Base-by-base conservation (phyloP, 2,113 vertebrate species). In the Daphoenositta chrysoptera region DNA sequence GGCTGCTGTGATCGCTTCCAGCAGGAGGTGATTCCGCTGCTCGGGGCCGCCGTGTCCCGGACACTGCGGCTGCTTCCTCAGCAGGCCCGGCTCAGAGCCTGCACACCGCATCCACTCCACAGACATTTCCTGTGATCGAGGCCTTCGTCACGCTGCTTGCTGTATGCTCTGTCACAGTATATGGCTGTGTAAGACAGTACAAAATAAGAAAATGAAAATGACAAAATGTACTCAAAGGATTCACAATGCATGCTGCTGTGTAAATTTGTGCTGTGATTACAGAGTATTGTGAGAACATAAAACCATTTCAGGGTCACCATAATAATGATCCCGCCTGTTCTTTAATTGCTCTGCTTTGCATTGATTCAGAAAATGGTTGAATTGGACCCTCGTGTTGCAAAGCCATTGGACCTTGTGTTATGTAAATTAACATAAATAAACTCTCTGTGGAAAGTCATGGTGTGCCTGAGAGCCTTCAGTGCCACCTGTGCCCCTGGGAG, bases 361-460 rank as follows among this genome's bases (percentile, higher is more conserved):
- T 6, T 51, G 26, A 30, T 58, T 60, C 31, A 54, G 50, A 69
- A 77, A 45, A 28, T 23, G 20, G 7, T 50, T 56, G 45, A 79
- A 65, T 13, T 79, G 44, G 66, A 72, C 17, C 10, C 37, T 76
- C 0, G 0, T 28, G n/a, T n/a, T 60, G 21, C 30, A 81, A 73
- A 80, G 39, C 7, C 76, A 27, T 18, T 26, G 50, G 14, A 47
- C 9, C 44, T 50, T 31, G 20, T 54, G 20, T 51, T 56, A 39
- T 28, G n/a, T n/a, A n/a, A n/a, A 78, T 21, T 27, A 66, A 47
- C 6, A 4, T 2, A 48, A 79, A 64, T 17, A 15, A 42, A 48
- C 14, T 11, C 7, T 35, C 19, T 0, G 0, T 35, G 47, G 37
- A 63, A 16, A 45, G 14, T 27, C 33, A 16, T 0, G 0, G 15